Evolutionary conservation across 2,113 vertebrate species (phyloP).

Genomic region (Centropristis striata): DNA sequence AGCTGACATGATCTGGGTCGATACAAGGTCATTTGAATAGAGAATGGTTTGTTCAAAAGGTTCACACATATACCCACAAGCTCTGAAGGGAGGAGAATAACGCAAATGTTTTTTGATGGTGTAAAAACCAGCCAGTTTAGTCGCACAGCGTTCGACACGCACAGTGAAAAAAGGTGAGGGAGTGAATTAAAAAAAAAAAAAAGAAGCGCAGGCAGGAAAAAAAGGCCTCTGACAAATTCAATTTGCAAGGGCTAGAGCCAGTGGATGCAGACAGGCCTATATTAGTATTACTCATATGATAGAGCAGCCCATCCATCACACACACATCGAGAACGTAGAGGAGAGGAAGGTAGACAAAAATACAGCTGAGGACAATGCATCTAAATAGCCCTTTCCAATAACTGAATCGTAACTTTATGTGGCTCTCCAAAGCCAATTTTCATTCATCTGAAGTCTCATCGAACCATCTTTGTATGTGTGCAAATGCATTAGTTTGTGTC

Average conservation of each 20-base stretch:
- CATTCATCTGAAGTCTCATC: background rate
- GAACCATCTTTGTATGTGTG: constrained; percentile 1
- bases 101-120: constrained; percentile 43
- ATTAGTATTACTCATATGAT: constrained; percentile 81
- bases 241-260: constrained; percentile 69
- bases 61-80: background rate
- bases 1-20: constrained; percentile 28
- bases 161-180: constrained; percentile 40
- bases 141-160: constrained; percentile 44
- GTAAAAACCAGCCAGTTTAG: constrained; percentile 43
- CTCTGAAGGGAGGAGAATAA: background rate
- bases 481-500: constrained; percentile 3
- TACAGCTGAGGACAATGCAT: constrained; percentile 49
- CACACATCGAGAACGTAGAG: constrained; percentile 48
- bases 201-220: constrained; percentile 26
- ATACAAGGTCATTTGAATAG: constrained; percentile 41
- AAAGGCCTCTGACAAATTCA: constrained; percentile 72
- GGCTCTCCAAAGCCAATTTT: background rate
- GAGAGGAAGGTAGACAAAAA: constrained; percentile 32
- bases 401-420: constrained; percentile 22
- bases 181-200: constrained; percentile 33
- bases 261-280: constrained; percentile 69
- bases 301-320: constrained; percentile 72
- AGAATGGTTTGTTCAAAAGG: constrained; percentile 31
- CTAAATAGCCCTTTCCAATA: constrained; percentile 29